Base-by-base conservation (phyloP, 2,888 invertebrate species). In the Stenodema calcarata region DNA sequence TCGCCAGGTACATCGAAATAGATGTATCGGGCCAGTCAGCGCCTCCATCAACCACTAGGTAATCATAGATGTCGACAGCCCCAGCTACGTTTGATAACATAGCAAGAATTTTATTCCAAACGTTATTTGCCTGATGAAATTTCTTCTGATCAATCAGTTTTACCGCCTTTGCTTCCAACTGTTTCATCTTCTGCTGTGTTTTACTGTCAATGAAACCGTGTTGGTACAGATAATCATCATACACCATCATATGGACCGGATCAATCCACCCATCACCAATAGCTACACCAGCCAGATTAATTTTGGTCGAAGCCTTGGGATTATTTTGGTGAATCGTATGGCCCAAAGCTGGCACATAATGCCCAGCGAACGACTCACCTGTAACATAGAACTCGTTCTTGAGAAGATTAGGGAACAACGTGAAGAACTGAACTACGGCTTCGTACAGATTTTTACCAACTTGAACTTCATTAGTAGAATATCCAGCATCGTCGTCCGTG, bases 281-380 rank as follows among this genome's bases (percentile, higher is more conserved):
- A 0, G 94, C 93, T 88, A 95, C 90, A 3, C 95, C 95, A 91
- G 94, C 93, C 69, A 94, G 91, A 90, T 96, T 95, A 18, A 96
- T 95, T 11, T 89, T 90, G 7, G 93, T 91, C 88, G 94, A 94
- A 88, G 93, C 93, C 91, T 94, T 93, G 54, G 94, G 91, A 90
- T 96, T 95, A 16, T 96, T 95, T 11, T 89, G 90, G 89, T 95
- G 94, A 86, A 96, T 96, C 0, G 94, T 94, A 90, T 95, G 94
- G 0, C 94, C 93, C 79, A 96, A 91, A 0, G 97, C 96, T 0
- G 98, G 98, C 0, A 94, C 93, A 90, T 95, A 95, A 90, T 94
- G 94, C 0, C 97, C 97, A 69, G 94, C 97, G 90, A 97, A 97
- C 0, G 96, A 97, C 92, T 98, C 98, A 0, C 98, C 98, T 0